Percentiles rank a stretch among this genome's conserved stretches.
These are phyloP conservation scores for Brachyhypopomus gauderio DNA, from an alignment of 2,113 vertebrate species.

Conservation along the genomic window DNA sequence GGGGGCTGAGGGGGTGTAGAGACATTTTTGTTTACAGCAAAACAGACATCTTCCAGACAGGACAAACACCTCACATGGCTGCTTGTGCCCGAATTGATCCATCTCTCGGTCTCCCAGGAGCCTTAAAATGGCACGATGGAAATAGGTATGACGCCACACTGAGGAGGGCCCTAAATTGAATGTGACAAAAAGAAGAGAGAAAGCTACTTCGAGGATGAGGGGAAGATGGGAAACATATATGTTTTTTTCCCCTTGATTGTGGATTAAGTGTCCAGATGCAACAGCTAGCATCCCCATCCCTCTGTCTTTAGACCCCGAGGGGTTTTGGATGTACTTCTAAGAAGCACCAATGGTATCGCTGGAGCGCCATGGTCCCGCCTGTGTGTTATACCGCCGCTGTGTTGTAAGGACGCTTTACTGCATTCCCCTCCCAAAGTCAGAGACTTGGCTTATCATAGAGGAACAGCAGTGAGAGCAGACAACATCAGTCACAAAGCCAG, in stretches of 20 bases:
- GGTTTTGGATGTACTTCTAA: conserved; percentile 53
- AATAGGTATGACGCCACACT: conserved; percentile 8
- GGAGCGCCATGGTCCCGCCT: conserved; percentile 11
- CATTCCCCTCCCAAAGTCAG: conserved; percentile 14
- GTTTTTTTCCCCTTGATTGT: conserved; percentile 12
- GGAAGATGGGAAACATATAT: neutral
- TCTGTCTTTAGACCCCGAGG: conserved; percentile 16
- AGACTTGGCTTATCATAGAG: conserved; percentile 47
- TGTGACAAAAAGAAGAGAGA: neutral
- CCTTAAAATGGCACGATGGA: conserved; percentile 9
- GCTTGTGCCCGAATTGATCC: neutral
- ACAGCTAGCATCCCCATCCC: conserved; percentile 33
- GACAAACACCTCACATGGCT: conserved; percentile 17
- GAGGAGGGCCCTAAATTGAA: conserved; percentile 19
- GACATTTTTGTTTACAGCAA: conserved; percentile 20
- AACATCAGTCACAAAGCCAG: conserved; percentile 25
- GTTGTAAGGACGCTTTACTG: conserved; percentile 39
- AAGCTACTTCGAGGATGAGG: conserved; percentile 7
- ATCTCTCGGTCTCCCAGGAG: conserved; percentile 22
- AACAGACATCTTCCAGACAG: conserved; percentile 27
- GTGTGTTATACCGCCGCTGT: conserved; percentile 37
- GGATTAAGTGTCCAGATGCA: conserved; percentile 13
- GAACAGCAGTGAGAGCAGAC: conserved; percentile 31
- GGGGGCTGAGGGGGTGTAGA: neutral
- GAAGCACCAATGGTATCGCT: conserved; percentile 32